Conservation (phyloP, 1,140 invertebrate species). For the Protaetia brevitarsis region DNA sequence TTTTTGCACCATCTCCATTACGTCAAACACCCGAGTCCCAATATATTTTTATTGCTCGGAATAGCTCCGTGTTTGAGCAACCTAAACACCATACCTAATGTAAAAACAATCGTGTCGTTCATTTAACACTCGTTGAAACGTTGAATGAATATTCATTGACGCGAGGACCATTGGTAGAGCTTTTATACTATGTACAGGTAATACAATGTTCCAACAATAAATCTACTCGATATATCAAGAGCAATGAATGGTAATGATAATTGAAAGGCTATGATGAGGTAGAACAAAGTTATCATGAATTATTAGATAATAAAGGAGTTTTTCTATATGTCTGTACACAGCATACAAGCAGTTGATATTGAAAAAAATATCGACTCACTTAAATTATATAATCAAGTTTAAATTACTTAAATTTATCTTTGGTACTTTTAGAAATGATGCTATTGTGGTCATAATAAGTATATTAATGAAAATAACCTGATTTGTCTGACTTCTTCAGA, state of each 20-base stretch:
- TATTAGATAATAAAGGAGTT: no score
- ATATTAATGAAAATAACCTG: no score
- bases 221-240: background rate
- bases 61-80: background rate
- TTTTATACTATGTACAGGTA: no score
- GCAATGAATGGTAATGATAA: background rate
- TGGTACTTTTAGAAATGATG: no score
- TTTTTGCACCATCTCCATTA: background rate
- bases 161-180: background rate
- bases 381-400: no score
- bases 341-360: no score
- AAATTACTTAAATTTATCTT: no score
- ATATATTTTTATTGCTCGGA: constrained; percentile 4
- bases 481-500: no score
- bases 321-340: no score
- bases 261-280: background rate
- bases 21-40: background rate
- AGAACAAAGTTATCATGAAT: background rate
- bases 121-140: constrained; percentile 4
- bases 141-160: constrained; percentile 8
- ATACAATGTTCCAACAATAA: background rate
- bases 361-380: no score
- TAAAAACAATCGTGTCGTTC: constrained; percentile 6
- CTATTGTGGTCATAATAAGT: no score
- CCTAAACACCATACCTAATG: background rate